A percentile compares a stretch with the other conserved stretches of the same genome.
Conservation (phyloP, 2,113 vertebrate genomes). For the Chiloscyllium plagiosum region DNA sequence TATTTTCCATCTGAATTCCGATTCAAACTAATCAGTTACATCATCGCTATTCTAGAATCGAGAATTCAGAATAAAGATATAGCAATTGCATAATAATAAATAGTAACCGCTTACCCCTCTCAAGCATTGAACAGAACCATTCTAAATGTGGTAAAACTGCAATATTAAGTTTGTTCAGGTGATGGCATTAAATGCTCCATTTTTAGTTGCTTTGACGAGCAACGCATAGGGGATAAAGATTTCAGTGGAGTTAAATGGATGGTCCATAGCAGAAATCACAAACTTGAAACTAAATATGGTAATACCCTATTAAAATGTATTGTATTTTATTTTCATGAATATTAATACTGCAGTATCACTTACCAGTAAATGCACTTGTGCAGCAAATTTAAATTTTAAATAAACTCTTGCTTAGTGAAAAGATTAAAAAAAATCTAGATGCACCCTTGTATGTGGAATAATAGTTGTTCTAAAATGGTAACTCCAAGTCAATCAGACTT, state of each 20-base stretch:
- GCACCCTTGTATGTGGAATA: not conserved
- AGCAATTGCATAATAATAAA: slow-evolving; percentile 19
- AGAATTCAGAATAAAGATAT: not conserved
- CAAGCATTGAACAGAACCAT: not conserved
- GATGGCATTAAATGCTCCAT: not conserved
- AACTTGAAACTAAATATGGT: not conserved
- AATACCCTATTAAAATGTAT: not conserved
- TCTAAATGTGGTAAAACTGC: not conserved
- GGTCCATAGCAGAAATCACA: not conserved
- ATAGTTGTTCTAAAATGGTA: not conserved
- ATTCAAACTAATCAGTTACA: slow-evolving; percentile 26
- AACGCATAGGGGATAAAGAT: not conserved
- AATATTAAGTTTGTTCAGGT: not conserved
- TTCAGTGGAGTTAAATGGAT: not conserved
- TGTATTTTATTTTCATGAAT: not conserved
- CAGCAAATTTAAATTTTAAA: not conserved
- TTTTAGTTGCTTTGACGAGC: not conserved
- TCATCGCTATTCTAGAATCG: slow-evolving; percentile 16
- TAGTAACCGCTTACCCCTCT: not conserved
- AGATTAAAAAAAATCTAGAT: not conserved
- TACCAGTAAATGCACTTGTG: not conserved
- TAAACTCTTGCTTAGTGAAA: not conserved
- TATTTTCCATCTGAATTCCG: not conserved
- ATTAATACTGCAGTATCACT: not conserved
- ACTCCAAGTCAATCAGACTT: not conserved